Evolutionary conservation across 2,888 invertebrate genomes (phyloP).

Genomic region (Mythimna lalbum): DNA sequence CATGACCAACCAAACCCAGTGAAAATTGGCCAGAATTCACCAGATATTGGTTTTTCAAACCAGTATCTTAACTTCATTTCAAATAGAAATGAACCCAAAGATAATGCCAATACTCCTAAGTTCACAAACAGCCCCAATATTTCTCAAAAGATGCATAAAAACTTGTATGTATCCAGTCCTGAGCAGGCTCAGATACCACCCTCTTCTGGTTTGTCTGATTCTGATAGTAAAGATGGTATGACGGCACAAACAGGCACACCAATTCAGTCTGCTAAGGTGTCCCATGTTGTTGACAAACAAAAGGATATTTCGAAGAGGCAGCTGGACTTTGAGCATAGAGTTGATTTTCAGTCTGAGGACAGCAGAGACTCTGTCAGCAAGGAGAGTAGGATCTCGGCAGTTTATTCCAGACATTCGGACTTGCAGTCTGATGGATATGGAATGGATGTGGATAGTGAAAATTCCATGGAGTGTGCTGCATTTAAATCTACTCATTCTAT

Average conservation of each 20-base stretch:
- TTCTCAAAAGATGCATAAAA: conserved; percentile 89
- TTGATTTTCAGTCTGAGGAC: conserved; percentile 87
- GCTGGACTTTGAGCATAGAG: conserved; percentile 86
- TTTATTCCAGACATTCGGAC: conserved; percentile 86
- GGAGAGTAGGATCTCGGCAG: conserved; percentile 86
- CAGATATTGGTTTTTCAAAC: conserved; percentile 87
- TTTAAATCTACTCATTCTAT: conserved; percentile 88
- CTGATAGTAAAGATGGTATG: conserved; percentile 88
- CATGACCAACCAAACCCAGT: conserved; percentile 84
- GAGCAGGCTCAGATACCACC: conserved; percentile 89
- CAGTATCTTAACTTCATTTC: conserved; percentile 88
- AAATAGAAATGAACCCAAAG: conserved; percentile 89
- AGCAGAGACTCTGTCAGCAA: conserved; percentile 88
- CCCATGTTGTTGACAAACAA: conserved; percentile 81
- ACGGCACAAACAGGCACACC: conserved; percentile 85
- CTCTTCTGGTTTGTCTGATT: conserved; percentile 87
- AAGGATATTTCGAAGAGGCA: conserved; percentile 89
- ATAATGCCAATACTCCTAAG: conserved; percentile 89
- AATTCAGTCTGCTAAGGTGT: conserved; percentile 85
- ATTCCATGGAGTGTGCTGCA: conserved; percentile 88
- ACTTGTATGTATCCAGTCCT: conserved; percentile 88
- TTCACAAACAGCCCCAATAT: conserved; percentile 88
- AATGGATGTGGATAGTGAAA: conserved; percentile 89
- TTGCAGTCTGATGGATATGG: conserved; percentile 87
- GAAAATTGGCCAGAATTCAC: conserved; percentile 83